A percentile compares a stretch with the other conserved stretches of the same genome.
These are phyloP conservation scores for Hippocampus kuda DNA, from an alignment of 2,797 vertebrate genomes.

Conservation along the genomic window DNA sequence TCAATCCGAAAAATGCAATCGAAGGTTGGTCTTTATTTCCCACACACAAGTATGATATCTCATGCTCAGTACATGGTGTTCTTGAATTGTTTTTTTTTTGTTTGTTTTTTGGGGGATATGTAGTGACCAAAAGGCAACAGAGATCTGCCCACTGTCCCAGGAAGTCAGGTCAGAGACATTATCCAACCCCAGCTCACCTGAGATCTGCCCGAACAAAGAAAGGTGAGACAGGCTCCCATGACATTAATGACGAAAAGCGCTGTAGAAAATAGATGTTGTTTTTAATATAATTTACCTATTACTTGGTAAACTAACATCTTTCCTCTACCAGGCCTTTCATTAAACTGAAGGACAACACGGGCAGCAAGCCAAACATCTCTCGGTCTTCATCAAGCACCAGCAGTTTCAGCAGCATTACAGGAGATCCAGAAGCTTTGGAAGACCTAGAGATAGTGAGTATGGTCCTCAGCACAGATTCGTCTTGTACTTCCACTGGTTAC, in stretches of 20 bases:
- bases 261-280: not conserved
- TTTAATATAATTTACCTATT: not conserved
- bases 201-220: constrained; percentile 91
- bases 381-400: constrained; percentile 94
- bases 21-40: constrained; percentile 62
- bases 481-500: not conserved
- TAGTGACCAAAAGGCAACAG: constrained; percentile 75
- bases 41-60: not conserved
- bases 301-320: not conserved
- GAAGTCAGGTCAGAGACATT: constrained; percentile 86
- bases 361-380: constrained; percentile 79
- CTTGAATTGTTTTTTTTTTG: not conserved
- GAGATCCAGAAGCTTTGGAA: constrained; percentile 84
- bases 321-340: constrained; percentile 68
- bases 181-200: constrained; percentile 94
- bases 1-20: constrained; percentile 69
- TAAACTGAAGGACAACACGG: constrained; percentile 82
- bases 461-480: not conserved
- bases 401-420: constrained; percentile 94
- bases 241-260: not conserved
- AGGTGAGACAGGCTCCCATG: constrained; percentile 62
- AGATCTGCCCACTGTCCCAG: constrained; percentile 76
- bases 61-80: not conserved
- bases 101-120: constrained; percentile 39
- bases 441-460: constrained; percentile 76